phyloP scores from a whole-genome alignment of 2,113 vertebrate genomes.

The Pituophis catenifer region DNA sequence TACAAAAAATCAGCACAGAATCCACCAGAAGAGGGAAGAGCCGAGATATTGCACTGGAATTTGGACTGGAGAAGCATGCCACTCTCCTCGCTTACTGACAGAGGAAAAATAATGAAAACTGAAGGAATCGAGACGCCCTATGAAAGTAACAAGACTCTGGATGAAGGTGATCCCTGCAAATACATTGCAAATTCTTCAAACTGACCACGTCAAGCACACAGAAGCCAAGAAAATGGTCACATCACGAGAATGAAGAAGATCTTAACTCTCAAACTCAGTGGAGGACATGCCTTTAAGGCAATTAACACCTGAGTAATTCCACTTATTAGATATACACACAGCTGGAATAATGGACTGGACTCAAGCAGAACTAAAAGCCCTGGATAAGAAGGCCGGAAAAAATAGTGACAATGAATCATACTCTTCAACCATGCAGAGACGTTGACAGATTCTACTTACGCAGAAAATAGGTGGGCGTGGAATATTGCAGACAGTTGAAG shows the following conservation, averaged over 20 bases:
- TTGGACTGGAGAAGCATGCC: background rate
- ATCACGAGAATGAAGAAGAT: background rate
- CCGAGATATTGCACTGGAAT: background rate
- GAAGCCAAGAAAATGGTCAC: background rate
- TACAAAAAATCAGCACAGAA: background rate
- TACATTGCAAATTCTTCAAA: background rate
- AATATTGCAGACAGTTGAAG: background rate
- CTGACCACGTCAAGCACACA: background rate
- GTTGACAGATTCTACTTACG: background rate
- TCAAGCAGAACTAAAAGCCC: background rate
- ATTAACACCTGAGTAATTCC: background rate
- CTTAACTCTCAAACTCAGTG: background rate
- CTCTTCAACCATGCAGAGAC: background rate
- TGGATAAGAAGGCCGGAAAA: background rate
- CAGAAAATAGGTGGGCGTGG: background rate
- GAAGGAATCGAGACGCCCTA: background rate
- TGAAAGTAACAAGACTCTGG: background rate
- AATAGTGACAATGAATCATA: background rate
- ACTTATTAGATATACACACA: background rate
- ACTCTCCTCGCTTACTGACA: background rate
- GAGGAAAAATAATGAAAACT: background rate
- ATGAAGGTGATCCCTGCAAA: background rate
- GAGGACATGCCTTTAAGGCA: background rate
- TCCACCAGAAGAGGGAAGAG: background rate
- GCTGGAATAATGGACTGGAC: background rate